These are phyloP conservation scores for Drosophila macrothrix DNA, from an alignment of 2,888 invertebrate genomes.

Conservation along the genomic window DNA sequence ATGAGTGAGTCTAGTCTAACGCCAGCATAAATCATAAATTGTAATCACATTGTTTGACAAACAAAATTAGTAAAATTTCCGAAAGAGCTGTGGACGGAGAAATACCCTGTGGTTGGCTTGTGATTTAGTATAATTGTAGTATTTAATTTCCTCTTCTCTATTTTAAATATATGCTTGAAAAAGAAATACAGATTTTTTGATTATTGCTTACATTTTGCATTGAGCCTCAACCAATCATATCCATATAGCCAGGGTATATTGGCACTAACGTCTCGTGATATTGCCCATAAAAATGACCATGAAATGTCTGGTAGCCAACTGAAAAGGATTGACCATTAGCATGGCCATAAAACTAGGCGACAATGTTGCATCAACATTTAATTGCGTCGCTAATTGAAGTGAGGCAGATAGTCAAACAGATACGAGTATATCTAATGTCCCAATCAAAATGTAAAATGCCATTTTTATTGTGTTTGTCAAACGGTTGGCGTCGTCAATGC, in stretches of 20 bases:
- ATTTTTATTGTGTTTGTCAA: constrained; percentile 69
- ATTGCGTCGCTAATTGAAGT: constrained; percentile 54
- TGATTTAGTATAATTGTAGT: too few relatives aligned
- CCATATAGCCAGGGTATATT: constrained; percentile 10
- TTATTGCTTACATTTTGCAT: background rate
- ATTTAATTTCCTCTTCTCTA: background rate
- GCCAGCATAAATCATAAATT: constrained; percentile 65
- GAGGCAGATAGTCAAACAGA: constrained; percentile 16
- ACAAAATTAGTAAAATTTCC: constrained; percentile 7
- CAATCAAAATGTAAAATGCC: constrained; percentile 72
- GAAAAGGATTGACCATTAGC: constrained; percentile 37
- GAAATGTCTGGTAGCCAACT: constrained; percentile 31
- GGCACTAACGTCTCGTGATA: constrained; percentile 38
- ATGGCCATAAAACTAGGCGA: constrained; percentile 37
- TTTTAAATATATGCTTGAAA: background rate
- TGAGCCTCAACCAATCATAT: background rate
- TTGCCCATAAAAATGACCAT: constrained; percentile 45
- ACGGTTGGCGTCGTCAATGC: constrained; percentile 48
- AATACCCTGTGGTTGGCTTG: constrained; percentile 18
- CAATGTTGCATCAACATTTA: constrained; percentile 52
- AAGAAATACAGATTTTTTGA: background rate
- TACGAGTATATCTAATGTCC: constrained; percentile 49
- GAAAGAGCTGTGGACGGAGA: background rate
- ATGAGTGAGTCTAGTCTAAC: constrained; percentile 28
- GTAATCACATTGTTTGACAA: constrained; percentile 58